Conservation (phyloP, 2,113 vertebrate species). For the Platichthys flesus region DNA sequence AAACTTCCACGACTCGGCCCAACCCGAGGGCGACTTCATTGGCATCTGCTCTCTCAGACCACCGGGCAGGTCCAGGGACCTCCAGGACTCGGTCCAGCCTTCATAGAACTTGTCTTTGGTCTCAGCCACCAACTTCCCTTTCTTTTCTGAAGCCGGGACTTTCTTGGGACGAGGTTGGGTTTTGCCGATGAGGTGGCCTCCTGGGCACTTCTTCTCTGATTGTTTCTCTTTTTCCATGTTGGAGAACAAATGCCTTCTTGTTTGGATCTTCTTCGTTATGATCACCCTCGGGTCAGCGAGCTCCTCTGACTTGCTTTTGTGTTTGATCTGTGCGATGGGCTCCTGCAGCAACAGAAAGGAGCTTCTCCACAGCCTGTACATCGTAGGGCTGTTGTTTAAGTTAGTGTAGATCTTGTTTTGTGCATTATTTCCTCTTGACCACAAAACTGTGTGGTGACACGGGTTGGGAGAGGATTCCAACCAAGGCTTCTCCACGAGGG, state of each 20-base stretch:
- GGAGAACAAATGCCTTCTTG: constrained; percentile 33
- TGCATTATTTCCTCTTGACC: constrained; percentile 33
- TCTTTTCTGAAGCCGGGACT: background rate
- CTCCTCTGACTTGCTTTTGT: background rate
- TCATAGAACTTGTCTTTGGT: constrained; percentile 30
- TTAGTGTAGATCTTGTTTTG: constrained; percentile 4
- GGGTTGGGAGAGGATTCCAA: constrained; percentile 34
- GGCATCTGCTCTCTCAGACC: constrained; percentile 25
- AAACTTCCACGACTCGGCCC: constrained; percentile 74
- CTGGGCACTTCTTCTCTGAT: constrained; percentile 46
- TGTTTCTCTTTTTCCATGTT: constrained; percentile 42
- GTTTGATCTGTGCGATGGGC: background rate
- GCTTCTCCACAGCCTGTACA: constrained; percentile 47
- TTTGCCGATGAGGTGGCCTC: constrained; percentile 65
- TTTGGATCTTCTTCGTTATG: constrained; percentile 4
- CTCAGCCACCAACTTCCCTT: background rate
- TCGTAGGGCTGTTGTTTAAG: constrained; percentile 17
- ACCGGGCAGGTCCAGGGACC: constrained; percentile 20
- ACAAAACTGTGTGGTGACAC: constrained; percentile 28
- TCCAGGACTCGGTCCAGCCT: constrained; percentile 73
- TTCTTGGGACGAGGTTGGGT: constrained; percentile 61
- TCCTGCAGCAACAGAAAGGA: constrained; percentile 53
- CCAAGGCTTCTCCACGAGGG: constrained; percentile 50
- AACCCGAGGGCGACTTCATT: constrained; percentile 37
- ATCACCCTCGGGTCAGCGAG: constrained; percentile 27